phyloP scores from a whole-genome alignment of 2,113 vertebrate species.

The Arizona elegans region DNA sequence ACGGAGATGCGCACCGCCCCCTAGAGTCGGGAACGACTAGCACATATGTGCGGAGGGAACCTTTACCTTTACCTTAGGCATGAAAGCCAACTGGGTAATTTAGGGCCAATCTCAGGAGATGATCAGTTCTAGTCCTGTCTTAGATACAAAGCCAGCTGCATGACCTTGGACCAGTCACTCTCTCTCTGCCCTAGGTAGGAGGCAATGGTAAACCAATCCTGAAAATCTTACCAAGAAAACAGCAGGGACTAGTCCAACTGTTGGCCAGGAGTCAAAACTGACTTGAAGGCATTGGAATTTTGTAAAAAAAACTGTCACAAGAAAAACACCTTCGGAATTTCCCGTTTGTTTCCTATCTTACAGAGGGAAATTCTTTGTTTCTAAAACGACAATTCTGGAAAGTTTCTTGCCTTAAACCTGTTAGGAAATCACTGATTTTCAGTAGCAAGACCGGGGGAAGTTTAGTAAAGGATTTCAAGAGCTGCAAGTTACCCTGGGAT shows the following conservation, averaged over 20 bases:
- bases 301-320: background rate
- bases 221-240: background rate
- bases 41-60: no score
- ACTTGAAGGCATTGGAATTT: background rate
- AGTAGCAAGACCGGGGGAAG: background rate
- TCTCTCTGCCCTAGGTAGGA: background rate
- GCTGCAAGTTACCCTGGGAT: background rate
- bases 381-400: background rate
- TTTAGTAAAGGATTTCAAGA: background rate
- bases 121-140: background rate
- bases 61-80: no score
- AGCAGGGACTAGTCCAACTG: background rate
- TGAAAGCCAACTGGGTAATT: background rate
- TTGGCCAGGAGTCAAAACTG: background rate
- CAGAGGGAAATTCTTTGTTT: background rate
- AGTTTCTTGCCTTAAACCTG: background rate
- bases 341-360: background rate
- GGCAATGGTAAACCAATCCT: background rate
- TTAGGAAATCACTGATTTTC: background rate
- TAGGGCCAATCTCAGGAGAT: background rate
- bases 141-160: background rate
- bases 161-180: background rate
- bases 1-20: no score
- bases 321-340: background rate
- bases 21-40: no score